Evolutionary conservation across 37 sponge, comb jelly and placozoan species (phyloP), one percentile per base, ranked within the genome.

Genomic region (Agelas oroides): DNA sequence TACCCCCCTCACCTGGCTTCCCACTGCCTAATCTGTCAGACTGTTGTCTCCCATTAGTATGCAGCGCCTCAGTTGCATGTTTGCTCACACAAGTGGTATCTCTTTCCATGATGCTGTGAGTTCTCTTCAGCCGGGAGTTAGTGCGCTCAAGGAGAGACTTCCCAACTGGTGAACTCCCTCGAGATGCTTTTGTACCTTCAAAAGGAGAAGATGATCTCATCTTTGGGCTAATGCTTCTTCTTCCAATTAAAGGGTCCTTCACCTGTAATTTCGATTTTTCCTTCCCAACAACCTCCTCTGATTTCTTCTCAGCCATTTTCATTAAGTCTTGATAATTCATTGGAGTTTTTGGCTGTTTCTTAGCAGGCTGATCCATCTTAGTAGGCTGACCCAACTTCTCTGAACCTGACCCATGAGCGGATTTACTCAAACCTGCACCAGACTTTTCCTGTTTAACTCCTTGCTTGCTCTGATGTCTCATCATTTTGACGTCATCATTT

Each of bases 261-360:
- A 64, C 37, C 38, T 18, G 32, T 63, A 21, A 18, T 46, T 46
- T 46, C 8, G 46, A 46, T 46, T 46, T 46, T 46, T 46, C 46
- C 46, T 46, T 46, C 46, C 8, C 46, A 46, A 46, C 46, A 46
- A 46, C 46, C 46, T 46, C 46, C 3, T 1, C 1, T 21, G 59
- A 36, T 31, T 87, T 87, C 68, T 75, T 57, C 59, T 80, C 65
- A 28, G 88, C 88, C 25, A 87, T n/a, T 56, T 75, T 80, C 59
- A 87, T 56, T 28, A 87, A 53, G 8, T 87, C 76, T 31, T 80
- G 54, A 37, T 80, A 87, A 59, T 81, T 79, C 14, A 73, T 30
- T 18, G 87, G 65, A 58, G 77, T 36, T 19, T 64, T 64, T 69
- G 70, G 33, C 70, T 62, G 64, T 28, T 5, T 27, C 67, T 66